phyloP scores from a whole-genome alignment of 2,888 invertebrate species.

The Drosophila multiciliata region DNA sequence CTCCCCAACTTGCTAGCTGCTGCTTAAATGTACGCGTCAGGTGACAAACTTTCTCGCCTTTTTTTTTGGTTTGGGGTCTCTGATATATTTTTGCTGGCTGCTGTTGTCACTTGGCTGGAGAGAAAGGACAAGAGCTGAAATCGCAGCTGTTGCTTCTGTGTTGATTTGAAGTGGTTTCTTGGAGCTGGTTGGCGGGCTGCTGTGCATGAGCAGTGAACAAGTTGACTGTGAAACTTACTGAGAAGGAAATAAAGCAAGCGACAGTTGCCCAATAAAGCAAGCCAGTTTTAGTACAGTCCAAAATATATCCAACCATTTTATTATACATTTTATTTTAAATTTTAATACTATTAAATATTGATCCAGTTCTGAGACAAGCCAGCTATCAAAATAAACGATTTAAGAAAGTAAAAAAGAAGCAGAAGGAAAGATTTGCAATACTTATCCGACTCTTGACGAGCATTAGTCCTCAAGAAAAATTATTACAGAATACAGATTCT shows the following conservation, averaged over 20 bases:
- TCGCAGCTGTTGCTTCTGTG: constrained; percentile 61
- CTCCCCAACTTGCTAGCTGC: constrained; percentile 45
- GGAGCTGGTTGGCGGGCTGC: constrained; percentile 22
- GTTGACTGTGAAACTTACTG: constrained; percentile 58
- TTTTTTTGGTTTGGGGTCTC: neutral
- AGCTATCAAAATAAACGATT: neutral
- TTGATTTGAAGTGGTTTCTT: constrained; percentile 55
- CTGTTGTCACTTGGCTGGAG: constrained; percentile 35
- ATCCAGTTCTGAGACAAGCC: neutral
- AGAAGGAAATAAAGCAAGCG: constrained; percentile 36
- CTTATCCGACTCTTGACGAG: neutral
- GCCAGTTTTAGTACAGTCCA: neutral
- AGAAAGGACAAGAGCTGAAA: constrained; percentile 39
- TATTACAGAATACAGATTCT: neutral
- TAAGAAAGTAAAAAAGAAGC: neutral
- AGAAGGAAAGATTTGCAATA: neutral
- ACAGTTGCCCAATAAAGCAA: neutral
- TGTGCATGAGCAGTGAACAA: constrained; percentile 56
- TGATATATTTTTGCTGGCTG: constrained; percentile 10
- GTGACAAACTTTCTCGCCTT: constrained; percentile 64
- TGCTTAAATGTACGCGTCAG: constrained; percentile 75
- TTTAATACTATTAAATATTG: neutral
- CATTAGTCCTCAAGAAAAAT: neutral
- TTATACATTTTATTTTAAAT: neutral
- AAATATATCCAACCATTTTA: neutral